Conservation (phyloP, 2,888 invertebrate species). For the Scaptomyza flava region DNA sequence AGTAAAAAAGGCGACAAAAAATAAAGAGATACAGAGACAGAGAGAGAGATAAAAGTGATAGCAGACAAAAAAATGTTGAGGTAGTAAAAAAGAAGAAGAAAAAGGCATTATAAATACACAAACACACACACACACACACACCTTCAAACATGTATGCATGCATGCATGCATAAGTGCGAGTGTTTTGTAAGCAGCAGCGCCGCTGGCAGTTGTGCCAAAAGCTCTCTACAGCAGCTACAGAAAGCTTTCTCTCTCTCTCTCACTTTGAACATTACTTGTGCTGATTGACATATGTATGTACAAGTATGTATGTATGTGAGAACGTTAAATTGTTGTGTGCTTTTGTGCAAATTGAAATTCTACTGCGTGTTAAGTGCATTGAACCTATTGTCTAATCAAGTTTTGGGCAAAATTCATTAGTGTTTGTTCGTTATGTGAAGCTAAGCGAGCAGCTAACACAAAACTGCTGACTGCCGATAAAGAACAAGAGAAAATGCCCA, state of each 20-base stretch:
- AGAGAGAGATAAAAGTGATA: not conserved
- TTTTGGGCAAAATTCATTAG: constrained; percentile 47
- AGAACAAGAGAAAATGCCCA: constrained; percentile 13
- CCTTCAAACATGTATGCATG: too few species aligned
- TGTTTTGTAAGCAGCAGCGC: not conserved
- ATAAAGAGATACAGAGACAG: not conserved
- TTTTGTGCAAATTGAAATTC: constrained; percentile 65
- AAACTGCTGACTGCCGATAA: constrained; percentile 70
- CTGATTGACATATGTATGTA: not conserved
- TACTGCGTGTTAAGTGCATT: constrained; percentile 74
- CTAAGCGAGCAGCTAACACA: constrained; percentile 18
- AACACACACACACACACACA: not conserved
- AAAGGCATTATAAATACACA: not conserved
- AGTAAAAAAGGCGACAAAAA: constrained; percentile 29
- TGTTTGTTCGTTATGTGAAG: constrained; percentile 62
- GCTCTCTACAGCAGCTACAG: constrained; percentile 12
- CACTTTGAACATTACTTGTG: constrained; percentile 4
- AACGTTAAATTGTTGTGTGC: constrained; percentile 16
- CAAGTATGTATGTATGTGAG: not conserved
- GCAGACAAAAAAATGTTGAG: constrained; percentile 37
- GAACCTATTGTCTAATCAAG: constrained; percentile 75
- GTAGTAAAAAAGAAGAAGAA: constrained; percentile 22
- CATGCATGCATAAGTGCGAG: not conserved
- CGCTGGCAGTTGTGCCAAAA: not conserved
- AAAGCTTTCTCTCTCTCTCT: constrained; percentile 30